These are phyloP conservation scores for Scolopax rusticola DNA, from an alignment of 2,797 vertebrate genomes.

Conservation along the genomic window DNA sequence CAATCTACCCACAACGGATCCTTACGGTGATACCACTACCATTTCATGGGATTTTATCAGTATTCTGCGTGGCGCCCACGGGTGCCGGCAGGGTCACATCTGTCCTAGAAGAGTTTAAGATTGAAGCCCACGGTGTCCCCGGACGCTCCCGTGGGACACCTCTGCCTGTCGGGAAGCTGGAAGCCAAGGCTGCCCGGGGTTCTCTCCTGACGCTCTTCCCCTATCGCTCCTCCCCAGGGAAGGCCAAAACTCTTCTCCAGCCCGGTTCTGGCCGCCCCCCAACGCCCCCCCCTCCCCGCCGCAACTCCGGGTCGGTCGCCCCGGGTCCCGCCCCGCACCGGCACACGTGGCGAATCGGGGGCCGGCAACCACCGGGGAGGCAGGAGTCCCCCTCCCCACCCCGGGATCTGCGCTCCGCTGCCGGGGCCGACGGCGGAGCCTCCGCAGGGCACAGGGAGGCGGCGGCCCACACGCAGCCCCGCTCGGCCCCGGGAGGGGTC, in stretches of 20 bases:
- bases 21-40: not conserved
- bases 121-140: fast-evolving
- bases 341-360: not conserved
- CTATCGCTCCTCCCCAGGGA: fast-evolving
- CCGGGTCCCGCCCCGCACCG: not conserved
- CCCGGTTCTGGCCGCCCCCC: too few relatives aligned
- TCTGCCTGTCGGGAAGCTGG: not conserved
- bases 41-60: not conserved
- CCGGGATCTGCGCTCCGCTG: not conserved
- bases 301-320: not conserved
- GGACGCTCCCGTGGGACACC: not conserved
- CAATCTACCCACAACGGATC: too few relatives aligned
- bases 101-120: not conserved
- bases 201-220: not conserved
- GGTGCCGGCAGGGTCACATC: not conserved
- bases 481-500: not conserved
- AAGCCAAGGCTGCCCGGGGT: not conserved
- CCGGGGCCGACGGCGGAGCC: not conserved
- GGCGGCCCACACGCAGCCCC: not conserved
- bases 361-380: too few relatives aligned
- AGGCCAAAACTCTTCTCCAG: not conserved
- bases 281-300: not conserved
- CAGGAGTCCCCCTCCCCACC: not conserved
- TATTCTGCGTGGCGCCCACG: fast-evolving
- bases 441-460: not conserved